Conservation (phyloP, 2,797 vertebrate species). For the Enteromius unitaeniatus region DNA sequence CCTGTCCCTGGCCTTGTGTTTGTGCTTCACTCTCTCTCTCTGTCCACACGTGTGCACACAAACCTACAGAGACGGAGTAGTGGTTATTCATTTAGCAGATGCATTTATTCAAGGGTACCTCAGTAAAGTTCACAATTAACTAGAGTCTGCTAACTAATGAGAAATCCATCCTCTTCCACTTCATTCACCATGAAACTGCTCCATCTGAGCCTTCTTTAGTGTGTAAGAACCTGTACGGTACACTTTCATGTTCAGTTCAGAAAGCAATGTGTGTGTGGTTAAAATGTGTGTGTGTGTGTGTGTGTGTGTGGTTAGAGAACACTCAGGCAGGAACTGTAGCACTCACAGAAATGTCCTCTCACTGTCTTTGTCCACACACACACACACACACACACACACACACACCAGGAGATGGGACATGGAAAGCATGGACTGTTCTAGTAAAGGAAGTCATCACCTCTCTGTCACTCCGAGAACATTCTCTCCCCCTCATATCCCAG, state of each 20-base stretch:
- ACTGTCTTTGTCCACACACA: neutral
- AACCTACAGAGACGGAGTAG: neutral
- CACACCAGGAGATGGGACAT: slow-evolving; percentile 11
- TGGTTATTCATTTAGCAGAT: neutral
- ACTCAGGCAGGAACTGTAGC: neutral
- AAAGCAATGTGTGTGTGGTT: neutral
- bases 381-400: slow-evolving; percentile 14
- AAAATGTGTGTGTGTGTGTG: neutral
- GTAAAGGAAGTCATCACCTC: slow-evolving; percentile 55
- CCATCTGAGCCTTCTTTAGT: neutral
- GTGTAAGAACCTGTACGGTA: neutral
- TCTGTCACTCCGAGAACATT: slow-evolving; percentile 60
- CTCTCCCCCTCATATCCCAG: slow-evolving; percentile 69
- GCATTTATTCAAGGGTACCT: slow-evolving; percentile 1
- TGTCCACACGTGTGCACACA: neutral
- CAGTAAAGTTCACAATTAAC: neutral
- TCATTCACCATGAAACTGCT: no score
- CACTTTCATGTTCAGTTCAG: neutral
- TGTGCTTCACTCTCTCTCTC: neutral
- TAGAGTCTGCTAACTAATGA: neutral
- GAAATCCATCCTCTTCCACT: neutral
- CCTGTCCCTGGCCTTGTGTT: neutral
- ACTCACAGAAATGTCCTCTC: neutral
- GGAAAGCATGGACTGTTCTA: slow-evolving; percentile 61
- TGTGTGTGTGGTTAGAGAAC: neutral